Evolutionary conservation across 2,113 vertebrate species (phyloP).

Genomic region (Sminthopsis crassicaudata): DNA sequence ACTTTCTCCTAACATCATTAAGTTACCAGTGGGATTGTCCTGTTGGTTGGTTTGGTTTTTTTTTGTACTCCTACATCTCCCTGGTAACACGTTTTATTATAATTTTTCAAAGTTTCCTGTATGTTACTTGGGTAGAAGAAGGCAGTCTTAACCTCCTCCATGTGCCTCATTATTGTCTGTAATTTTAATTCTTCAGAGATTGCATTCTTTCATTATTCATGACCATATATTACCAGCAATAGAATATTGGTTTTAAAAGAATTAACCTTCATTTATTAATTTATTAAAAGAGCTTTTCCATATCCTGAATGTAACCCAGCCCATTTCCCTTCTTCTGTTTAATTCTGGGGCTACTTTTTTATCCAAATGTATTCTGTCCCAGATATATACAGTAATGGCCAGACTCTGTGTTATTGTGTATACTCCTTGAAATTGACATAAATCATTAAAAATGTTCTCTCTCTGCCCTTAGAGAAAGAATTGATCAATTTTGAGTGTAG

Average conservation of each 20-base stretch:
- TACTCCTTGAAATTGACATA: neutral
- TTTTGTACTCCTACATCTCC: neutral
- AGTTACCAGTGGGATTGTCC: neutral
- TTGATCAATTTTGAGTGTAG: neutral
- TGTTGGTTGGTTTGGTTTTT: neutral
- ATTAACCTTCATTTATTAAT: neutral
- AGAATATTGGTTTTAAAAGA: neutral
- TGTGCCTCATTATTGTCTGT: neutral
- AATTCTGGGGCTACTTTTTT: neutral
- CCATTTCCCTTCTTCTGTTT: neutral
- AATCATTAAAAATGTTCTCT: neutral
- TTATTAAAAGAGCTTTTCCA: neutral
- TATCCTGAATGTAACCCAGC: neutral
- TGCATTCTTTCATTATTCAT: neutral
- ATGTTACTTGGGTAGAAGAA: neutral
- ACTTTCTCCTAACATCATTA: neutral
- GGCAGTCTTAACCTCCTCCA: neutral
- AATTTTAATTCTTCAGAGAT: neutral
- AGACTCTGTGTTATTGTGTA: neutral
- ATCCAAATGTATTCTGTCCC: neutral
- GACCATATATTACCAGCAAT: neutral
- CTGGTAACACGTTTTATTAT: neutral
- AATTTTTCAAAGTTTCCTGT: neutral
- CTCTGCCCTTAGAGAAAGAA: neutral
- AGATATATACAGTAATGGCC: neutral